These are phyloP conservation scores for Pterocles burchelli DNA, from an alignment of 2,113 vertebrate species.

Conservation along the genomic window DNA sequence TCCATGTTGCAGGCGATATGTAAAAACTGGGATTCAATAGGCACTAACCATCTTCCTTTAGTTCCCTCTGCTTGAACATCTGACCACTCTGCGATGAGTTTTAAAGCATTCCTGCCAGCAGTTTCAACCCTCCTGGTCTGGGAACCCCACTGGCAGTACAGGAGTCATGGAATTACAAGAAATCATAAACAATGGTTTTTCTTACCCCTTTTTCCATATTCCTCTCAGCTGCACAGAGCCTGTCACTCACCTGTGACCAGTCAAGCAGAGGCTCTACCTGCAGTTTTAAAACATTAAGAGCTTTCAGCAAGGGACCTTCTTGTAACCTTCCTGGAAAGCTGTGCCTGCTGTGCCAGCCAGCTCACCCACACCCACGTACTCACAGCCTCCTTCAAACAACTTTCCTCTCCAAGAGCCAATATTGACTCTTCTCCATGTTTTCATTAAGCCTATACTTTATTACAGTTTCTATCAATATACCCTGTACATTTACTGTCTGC, in stretches of 20 bases:
- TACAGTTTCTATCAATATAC: conserved; percentile 49
- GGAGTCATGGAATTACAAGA: neutral
- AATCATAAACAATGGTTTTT: neutral
- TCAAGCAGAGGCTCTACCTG: neutral
- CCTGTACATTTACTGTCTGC: conserved; percentile 13
- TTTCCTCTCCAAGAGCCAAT: conserved; percentile 34
- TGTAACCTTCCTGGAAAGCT: conserved; percentile 12
- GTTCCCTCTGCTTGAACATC: neutral
- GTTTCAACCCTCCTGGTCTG: neutral
- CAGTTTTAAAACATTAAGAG: neutral
- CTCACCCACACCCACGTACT: neutral
- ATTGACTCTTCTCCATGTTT: conserved; percentile 47
- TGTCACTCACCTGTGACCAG: neutral
- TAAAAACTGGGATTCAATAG: neutral
- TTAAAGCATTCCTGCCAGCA: neutral
- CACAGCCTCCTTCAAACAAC: conserved; percentile 11
- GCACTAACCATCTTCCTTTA: neutral
- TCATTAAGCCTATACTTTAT: conserved; percentile 54
- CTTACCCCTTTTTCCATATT: neutral
- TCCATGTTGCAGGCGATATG: neutral
- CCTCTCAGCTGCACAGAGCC: neutral
- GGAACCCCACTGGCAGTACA: neutral
- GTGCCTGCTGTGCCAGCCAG: fast-evolving
- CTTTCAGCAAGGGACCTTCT: neutral
- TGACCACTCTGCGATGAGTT: neutral